Percentiles rank a stretch among this genome's conserved stretches.
Evolutionary conservation across 2,888 invertebrate genomes (phyloP).

Genomic region (Agonopterix arenella): DNA sequence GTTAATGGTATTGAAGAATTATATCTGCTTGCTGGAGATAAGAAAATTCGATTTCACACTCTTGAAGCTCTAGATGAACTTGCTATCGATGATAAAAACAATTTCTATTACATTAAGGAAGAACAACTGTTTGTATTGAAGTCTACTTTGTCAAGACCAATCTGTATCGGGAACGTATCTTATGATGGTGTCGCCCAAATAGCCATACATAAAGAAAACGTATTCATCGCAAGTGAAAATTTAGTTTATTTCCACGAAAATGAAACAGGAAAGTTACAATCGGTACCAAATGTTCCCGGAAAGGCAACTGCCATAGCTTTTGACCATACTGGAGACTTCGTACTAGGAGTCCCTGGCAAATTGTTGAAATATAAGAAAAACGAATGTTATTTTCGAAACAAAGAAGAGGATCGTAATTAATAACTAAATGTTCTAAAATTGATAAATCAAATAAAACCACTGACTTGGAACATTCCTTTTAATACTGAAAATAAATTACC

Average conservation of each 20-base stretch:
- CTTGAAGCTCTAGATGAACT: slow-evolving; percentile 50
- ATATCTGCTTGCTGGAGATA: slow-evolving; percentile 43
- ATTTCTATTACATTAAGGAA: slow-evolving; percentile 53
- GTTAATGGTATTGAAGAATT: slow-evolving; percentile 50
- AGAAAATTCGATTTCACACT: slow-evolving; percentile 40
- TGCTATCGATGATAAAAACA: slow-evolving; percentile 51
- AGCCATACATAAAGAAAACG: slow-evolving; percentile 40
- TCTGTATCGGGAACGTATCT: slow-evolving; percentile 38
- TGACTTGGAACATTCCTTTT: slow-evolving; percentile 17
- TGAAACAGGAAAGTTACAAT: slow-evolving; percentile 38
- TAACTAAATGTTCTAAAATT: background rate
- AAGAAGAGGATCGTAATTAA: slow-evolving; percentile 3
- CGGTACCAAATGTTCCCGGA: slow-evolving; percentile 39
- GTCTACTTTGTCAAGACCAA: slow-evolving; percentile 30
- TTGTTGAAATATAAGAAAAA: slow-evolving; percentile 47
- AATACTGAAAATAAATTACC: slow-evolving; percentile 32
- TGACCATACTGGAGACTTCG: slow-evolving; percentile 42
- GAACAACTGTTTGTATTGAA: slow-evolving; percentile 47
- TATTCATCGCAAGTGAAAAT: slow-evolving; percentile 49
- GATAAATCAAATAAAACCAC: slow-evolving; percentile 7
- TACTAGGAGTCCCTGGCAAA: slow-evolving; percentile 46
- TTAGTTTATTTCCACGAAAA: slow-evolving; percentile 51
- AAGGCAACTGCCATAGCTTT: slow-evolving; percentile 55
- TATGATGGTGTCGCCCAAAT: slow-evolving; percentile 56
- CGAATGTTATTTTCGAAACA: slow-evolving; percentile 32